phyloP scores from a whole-genome alignment of 2,113 vertebrate species.

The Clupea harengus region DNA sequence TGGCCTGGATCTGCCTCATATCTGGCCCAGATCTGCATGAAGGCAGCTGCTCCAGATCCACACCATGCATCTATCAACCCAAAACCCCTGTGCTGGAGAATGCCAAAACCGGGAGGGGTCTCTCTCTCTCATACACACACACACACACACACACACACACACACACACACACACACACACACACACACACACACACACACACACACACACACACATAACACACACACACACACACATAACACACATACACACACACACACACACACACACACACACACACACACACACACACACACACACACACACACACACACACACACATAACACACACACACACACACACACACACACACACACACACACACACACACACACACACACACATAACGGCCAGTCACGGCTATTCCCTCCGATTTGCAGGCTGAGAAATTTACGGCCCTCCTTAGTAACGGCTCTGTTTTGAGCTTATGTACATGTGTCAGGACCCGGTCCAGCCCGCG shows the following conservation, averaged over 20 bases:
- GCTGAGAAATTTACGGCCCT: conserved; percentile 40
- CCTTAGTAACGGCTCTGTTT: conserved; percentile 50
- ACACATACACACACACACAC: not conserved
- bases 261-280: not conserved
- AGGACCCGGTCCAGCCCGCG: not conserved
- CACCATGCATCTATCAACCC: conserved; percentile 21
- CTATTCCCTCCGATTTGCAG: conserved; percentile 26
- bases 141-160: not conserved
- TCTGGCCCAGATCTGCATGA: not conserved
- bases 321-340: not conserved
- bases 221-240: not conserved
- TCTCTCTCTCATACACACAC: not conserved
- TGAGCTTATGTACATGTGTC: conserved; percentile 42
- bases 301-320: not conserved
- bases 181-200: not conserved
- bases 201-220: not conserved
- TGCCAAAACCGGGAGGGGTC: conserved; percentile 11
- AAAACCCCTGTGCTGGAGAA: not conserved
- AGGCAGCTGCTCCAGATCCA: not conserved
- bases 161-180: not conserved
- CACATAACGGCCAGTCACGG: conserved; percentile 16
- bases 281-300: not conserved
- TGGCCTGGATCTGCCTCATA: not conserved
- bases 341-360: not conserved
- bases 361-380: not conserved